These are phyloP conservation scores for Uloborus plumipes DNA, from an alignment of 2,888 invertebrate species.

Conservation along the genomic window DNA sequence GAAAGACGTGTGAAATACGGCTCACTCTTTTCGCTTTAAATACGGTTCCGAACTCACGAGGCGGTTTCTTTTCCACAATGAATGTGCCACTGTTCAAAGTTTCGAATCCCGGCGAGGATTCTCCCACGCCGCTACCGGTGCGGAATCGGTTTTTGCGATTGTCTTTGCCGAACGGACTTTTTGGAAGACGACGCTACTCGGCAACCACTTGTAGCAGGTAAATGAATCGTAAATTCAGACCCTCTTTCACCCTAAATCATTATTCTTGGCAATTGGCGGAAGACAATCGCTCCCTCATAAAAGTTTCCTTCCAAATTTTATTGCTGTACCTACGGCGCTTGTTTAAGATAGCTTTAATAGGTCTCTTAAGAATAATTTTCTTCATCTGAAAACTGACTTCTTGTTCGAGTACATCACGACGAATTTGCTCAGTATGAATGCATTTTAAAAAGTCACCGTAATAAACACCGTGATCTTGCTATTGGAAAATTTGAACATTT, in stretches of 20 bases:
- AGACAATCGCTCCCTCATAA: too few relatives aligned
- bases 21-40: not conserved
- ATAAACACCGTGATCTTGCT: too few relatives aligned
- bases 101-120: constrained; percentile 14
- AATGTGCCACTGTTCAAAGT: constrained; percentile 11
- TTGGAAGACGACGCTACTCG: constrained; percentile 28
- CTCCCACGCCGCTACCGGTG: constrained; percentile 31
- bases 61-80: not conserved
- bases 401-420: too few relatives aligned
- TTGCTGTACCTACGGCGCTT: too few relatives aligned
- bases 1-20: constrained; percentile 19
- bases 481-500: too few relatives aligned
- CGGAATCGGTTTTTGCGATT: constrained; percentile 8
- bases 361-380: too few relatives aligned
- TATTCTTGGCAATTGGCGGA: too few relatives aligned
- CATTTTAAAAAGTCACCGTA: too few relatives aligned
- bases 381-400: too few relatives aligned
- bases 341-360: too few relatives aligned
- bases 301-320: too few relatives aligned
- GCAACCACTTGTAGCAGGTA: constrained; percentile 57
- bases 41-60: not conserved
- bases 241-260: not conserved
- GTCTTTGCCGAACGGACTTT: not conserved
- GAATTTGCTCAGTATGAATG: too few relatives aligned
- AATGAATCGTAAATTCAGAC: not conserved